These are phyloP conservation scores for Ptilodon capucinus DNA, from an alignment of 2,888 invertebrate species.

Conservation along the genomic window DNA sequence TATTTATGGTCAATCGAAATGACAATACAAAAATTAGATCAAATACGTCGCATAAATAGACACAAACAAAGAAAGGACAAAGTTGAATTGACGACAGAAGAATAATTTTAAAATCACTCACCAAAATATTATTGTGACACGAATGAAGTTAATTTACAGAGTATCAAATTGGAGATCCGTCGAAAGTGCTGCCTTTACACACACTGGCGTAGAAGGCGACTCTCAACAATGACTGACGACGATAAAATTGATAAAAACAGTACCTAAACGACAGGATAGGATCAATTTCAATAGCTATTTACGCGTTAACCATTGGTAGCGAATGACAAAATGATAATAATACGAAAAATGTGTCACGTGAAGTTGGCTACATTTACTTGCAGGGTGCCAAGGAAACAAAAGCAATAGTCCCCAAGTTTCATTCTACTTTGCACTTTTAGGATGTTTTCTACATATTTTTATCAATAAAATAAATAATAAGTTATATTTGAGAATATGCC, in stretches of 20 bases:
- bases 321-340: conserved; percentile 42
- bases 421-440: background rate
- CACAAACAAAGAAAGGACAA: background rate
- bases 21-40: background rate
- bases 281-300: conserved; percentile 42
- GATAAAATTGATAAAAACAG: conserved; percentile 50
- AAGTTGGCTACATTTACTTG: conserved; percentile 45
- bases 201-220: conserved; percentile 81
- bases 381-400: conserved; percentile 37
- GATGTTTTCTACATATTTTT: background rate
- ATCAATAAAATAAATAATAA: background rate
- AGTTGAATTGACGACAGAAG: conserved; percentile 7
- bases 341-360: conserved; percentile 51
- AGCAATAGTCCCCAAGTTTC: conserved; percentile 29
- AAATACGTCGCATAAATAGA: too few species aligned
- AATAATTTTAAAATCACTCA: conserved; percentile 36
- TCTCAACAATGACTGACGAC: conserved; percentile 58
- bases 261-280: conserved; percentile 30
- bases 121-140: conserved; percentile 42
- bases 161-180: conserved; percentile 45
- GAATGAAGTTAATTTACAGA: conserved; percentile 19
- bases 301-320: conserved; percentile 51
- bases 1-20: background rate
- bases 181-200: conserved; percentile 78
- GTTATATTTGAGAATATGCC: background rate